Percentiles rank a stretch among this genome's conserved stretches.
Evolutionary conservation across 2,113 vertebrate genomes (phyloP).

Genomic region (Hippopotamus amphibius): DNA sequence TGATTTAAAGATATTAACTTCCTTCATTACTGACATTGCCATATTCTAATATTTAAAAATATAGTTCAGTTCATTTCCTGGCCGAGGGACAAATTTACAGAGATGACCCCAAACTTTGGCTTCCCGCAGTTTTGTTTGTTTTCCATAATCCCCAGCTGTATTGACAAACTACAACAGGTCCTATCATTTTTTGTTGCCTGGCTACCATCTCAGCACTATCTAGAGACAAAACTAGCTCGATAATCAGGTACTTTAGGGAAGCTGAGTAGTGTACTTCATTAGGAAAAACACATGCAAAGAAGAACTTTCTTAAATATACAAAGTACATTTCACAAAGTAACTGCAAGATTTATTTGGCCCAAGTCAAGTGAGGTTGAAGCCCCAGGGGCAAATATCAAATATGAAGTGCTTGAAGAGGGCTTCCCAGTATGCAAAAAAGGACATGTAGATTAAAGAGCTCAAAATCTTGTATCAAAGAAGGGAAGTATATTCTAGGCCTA

Average conservation of each 20-base stretch:
- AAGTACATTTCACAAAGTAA: background rate
- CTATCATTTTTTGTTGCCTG: background rate
- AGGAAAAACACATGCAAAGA: background rate
- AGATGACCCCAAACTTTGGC: background rate
- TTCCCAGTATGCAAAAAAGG: background rate
- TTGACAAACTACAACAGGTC: background rate
- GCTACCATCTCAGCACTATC: background rate
- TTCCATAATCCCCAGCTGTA: background rate
- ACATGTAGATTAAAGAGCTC: background rate
- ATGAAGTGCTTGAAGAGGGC: background rate
- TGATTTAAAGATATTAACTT: constrained; percentile 20
- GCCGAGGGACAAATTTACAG: background rate
- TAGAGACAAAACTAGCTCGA: background rate
- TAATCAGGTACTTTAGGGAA: background rate
- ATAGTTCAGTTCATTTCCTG: background rate
- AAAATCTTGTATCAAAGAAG: background rate
- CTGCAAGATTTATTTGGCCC: background rate
- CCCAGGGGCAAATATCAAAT: background rate
- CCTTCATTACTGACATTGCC: background rate
- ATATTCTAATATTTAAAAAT: constrained; percentile 28
- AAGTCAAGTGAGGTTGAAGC: background rate
- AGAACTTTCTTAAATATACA: background rate
- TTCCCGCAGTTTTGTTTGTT: background rate
- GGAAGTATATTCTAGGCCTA: background rate
- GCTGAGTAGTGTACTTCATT: background rate